Evolutionary conservation across 2,113 vertebrate genomes (phyloP).

Genomic region (Hemicordylus capensis): DNA sequence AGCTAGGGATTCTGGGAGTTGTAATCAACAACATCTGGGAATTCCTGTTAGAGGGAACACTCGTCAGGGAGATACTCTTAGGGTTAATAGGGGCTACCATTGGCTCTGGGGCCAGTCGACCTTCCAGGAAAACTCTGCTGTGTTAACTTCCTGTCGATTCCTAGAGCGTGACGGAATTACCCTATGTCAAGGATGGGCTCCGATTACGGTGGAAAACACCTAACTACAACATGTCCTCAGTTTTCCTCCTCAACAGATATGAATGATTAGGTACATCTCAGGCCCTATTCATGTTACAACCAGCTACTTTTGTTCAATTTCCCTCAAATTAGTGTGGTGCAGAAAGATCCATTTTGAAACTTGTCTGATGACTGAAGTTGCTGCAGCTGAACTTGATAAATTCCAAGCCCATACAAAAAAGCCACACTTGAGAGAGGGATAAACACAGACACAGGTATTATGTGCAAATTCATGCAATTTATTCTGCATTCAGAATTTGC

Average conservation of each 20-base stretch:
- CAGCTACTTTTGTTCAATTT: background rate
- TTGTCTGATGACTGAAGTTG: background rate
- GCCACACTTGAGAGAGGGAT: background rate
- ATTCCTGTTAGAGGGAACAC: too few species aligned
- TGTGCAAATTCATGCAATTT: background rate
- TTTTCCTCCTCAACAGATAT: background rate
- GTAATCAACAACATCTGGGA: too few species aligned
- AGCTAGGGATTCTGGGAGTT: too few species aligned
- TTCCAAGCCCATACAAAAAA: background rate
- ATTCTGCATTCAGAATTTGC: background rate
- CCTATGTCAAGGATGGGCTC: too few species aligned
- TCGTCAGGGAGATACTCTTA: too few species aligned
- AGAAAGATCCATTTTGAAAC: background rate
- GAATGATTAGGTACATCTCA: background rate
- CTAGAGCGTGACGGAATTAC: too few species aligned
- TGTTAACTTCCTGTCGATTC: too few species aligned
- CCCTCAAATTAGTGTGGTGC: background rate
- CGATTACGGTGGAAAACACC: too few species aligned
- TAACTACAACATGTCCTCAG: background rate
- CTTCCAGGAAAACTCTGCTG: too few species aligned
- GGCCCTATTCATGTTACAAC: background rate
- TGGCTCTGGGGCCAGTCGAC: too few species aligned
- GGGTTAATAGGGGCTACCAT: too few species aligned
- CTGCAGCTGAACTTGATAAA: background rate
- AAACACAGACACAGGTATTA: background rate